Evolutionary conservation across 2,113 vertebrate genomes (phyloP).

Genomic region (Rhinolophus ferrumequinum): DNA sequence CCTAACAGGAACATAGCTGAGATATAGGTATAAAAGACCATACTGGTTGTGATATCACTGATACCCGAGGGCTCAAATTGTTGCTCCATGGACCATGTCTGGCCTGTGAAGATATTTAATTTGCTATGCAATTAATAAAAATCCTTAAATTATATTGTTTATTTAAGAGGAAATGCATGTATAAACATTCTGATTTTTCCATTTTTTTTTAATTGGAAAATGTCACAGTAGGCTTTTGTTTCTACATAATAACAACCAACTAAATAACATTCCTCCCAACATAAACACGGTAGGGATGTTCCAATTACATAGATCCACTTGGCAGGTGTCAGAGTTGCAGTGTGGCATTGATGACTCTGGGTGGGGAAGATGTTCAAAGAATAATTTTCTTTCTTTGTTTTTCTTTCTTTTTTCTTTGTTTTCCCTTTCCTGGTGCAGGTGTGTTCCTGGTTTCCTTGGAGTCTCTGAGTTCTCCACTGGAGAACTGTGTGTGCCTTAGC

Average conservation of each 20-base stretch:
- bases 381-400: background rate
- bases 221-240: background rate
- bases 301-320: background rate
- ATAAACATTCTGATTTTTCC: background rate
- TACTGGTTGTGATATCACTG: background rate
- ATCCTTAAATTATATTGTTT: background rate
- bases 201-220: background rate
- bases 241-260: background rate
- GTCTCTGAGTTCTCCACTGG: accelerated
- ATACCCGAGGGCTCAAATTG: background rate
- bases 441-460: background rate
- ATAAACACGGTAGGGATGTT: no score
- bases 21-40: background rate
- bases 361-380: background rate
- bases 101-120: background rate
- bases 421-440: background rate
- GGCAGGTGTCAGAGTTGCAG: background rate
- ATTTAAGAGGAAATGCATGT: background rate
- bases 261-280: background rate
- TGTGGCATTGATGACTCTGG: background rate
- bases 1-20: background rate
- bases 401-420: no score
- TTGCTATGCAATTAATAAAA: background rate
- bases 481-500: background rate
- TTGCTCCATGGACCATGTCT: background rate